These are phyloP conservation scores for Leptatherina wallacei DNA, from an alignment of 2,797 vertebrate species.

Conservation along the genomic window DNA sequence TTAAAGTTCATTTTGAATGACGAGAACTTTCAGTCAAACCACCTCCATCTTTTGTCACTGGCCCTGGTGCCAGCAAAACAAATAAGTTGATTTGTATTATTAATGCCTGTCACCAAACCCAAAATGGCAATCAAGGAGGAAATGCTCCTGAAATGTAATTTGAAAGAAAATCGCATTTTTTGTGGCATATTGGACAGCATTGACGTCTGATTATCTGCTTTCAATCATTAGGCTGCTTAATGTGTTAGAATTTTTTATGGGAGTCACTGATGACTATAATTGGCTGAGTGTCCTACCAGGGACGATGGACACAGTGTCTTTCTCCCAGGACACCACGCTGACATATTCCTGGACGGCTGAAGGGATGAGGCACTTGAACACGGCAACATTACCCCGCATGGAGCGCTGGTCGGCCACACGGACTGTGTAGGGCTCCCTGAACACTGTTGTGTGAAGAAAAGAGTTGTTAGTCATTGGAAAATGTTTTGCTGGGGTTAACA, in stretches of 20 bases:
- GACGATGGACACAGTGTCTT: slow-evolving; percentile 96
- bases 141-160: neutral
- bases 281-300: slow-evolving; percentile 86
- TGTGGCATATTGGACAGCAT: slow-evolving; percentile 20
- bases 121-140: slow-evolving; percentile 19
- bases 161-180: slow-evolving; percentile 8
- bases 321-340: slow-evolving; percentile 99
- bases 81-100: slow-evolving; percentile 61
- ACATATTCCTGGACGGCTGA: slow-evolving; percentile 98
- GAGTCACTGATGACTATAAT: neutral
- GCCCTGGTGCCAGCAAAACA: slow-evolving; percentile 53
- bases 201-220: slow-evolving; percentile 43
- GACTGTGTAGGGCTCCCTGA: slow-evolving; percentile 99
- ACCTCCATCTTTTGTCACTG: slow-evolving; percentile 38
- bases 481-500: neutral
- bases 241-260: neutral
- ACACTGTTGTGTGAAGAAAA: slow-evolving; percentile 82
- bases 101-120: slow-evolving; percentile 34
- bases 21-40: slow-evolving; percentile 49
- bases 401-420: slow-evolving; percentile 99
- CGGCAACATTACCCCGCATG: slow-evolving; percentile 98
- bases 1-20: slow-evolving; percentile 71
- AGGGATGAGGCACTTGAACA: slow-evolving; percentile 99
- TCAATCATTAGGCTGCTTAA: slow-evolving; percentile 34
- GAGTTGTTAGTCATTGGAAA: slow-evolving; percentile 28